Base-by-base conservation (phyloP, 2,888 invertebrate species). In the Drosophila vallismaia region DNA sequence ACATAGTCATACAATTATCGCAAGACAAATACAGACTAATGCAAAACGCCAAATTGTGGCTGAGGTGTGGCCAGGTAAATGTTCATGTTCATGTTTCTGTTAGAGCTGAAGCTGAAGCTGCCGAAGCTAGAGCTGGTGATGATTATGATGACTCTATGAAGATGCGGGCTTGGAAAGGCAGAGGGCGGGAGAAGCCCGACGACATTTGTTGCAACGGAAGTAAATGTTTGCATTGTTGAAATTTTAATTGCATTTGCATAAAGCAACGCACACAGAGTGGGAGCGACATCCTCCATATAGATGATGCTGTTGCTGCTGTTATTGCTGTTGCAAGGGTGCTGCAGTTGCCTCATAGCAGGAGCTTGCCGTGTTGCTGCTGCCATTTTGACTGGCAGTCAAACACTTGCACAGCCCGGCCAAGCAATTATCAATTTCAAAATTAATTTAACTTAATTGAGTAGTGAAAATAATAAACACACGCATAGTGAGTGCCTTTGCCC, bases 201-300 rank as follows among this genome's bases (percentile, higher is more conserved):
- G 69, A 82, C 83, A 83, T 85, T 88, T 77, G 85, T 82, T 86
- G 82, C 86, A 86, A 86, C 88, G 89, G 87, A 88, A 78, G 89
- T 88, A 88, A 88, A 88, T 88, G 88, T 88, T 88, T 80, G 88
- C 87, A 84, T 88, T 88, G 87, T 88, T 88, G 79, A 88, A 88
- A 88, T 88, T 88, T 88, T 88, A 88, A 88, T 88, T 88, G 87
- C 89, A 88, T 88, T 88, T 88, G 81, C 89, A 88, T 88, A 88
- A 85, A 86, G 76, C 77, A 59, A 63, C 40, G 58, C 75, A 78
- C 74, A 82, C 55, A 70, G 40, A 45, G 44, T 14, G 40, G 14
- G 12, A 40, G 29, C 10, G 29, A 10, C 45, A 45, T 28, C 33
- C 49, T 54, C 31, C 10, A 29, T 24, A 44, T 24, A 44, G 24